Percentiles rank a stretch among this genome's conserved stretches.
phyloP scores from a whole-genome alignment of 2,797 vertebrate species.

The Phrynocephalus vlangalii region DNA sequence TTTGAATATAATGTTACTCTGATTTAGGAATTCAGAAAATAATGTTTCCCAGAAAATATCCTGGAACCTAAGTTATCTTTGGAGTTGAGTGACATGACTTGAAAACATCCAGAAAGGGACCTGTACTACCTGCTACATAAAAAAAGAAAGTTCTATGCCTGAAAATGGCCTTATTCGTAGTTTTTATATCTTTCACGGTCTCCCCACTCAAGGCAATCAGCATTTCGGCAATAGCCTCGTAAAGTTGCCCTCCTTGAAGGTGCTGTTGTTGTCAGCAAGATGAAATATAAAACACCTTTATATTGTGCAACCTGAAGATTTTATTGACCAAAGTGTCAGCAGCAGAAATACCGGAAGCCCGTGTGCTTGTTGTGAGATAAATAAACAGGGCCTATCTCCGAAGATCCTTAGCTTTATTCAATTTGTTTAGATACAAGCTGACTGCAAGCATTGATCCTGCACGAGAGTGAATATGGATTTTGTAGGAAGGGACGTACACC shows the following conservation, averaged over 20 bases:
- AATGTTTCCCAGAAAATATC: background rate
- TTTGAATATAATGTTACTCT: background rate
- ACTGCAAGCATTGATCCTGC: slow-evolving; percentile 71
- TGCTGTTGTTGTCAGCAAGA: slow-evolving; percentile 74
- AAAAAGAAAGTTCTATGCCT: background rate
- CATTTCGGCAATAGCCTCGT: slow-evolving; percentile 40
- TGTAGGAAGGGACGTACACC: slow-evolving; percentile 41
- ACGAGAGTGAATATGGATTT: slow-evolving; percentile 74
- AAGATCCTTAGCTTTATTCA: slow-evolving; percentile 73
- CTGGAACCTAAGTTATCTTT: background rate
- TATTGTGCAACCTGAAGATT: slow-evolving; percentile 74
- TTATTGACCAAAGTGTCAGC: slow-evolving; percentile 81
- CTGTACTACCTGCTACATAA: too few relatives aligned
- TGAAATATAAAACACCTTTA: slow-evolving; percentile 79
- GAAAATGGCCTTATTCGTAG: background rate
- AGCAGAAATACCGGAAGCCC: slow-evolving; percentile 73
- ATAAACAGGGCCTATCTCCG: slow-evolving; percentile 73
- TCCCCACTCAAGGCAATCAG: background rate
- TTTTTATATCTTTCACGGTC: background rate
- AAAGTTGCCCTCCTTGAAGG: slow-evolving; percentile 66
- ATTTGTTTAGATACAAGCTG: slow-evolving; percentile 78
- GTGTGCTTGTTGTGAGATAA: slow-evolving; percentile 78
- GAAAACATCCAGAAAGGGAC: background rate
- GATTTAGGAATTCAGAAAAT: background rate
- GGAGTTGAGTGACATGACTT: background rate